Conservation (phyloP, 2,888 invertebrate species). For the Himalopsyche kuldschensis region DNA sequence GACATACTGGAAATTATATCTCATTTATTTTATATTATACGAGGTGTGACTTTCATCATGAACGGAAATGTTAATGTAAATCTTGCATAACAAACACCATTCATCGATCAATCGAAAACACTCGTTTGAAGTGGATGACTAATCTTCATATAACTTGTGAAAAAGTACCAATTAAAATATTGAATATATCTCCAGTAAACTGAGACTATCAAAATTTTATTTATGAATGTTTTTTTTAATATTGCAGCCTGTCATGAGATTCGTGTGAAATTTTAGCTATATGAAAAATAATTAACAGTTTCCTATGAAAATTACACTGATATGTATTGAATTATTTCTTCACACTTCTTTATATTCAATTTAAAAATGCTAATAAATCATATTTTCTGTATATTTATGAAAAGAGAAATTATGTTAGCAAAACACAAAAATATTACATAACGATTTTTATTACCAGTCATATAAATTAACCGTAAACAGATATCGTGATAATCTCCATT, state of each 20-base stretch:
- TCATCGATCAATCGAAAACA: background rate
- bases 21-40: background rate
- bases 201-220: background rate
- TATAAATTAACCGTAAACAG: too few species aligned
- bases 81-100: background rate
- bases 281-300: too few species aligned
- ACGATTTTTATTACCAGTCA: too few species aligned
- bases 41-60: background rate
- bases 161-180: background rate
- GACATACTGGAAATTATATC: too few species aligned
- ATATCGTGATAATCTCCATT: too few species aligned
- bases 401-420: too few species aligned
- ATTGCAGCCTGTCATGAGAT: background rate
- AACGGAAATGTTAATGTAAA: background rate
- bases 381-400: too few species aligned
- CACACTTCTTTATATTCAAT: too few species aligned
- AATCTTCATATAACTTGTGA: background rate
- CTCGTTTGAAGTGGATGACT: background rate
- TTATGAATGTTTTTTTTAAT: background rate
- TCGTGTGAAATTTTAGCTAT: background rate
- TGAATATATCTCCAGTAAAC: background rate
- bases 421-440: too few species aligned
- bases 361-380: too few species aligned
- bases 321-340: too few species aligned
- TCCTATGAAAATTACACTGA: too few species aligned